Percentiles rank a stretch among this genome's conserved stretches.
These are phyloP conservation scores for Mionectes olivaceus DNA, from an alignment of 2,797 vertebrate genomes.

Conservation along the genomic window DNA sequence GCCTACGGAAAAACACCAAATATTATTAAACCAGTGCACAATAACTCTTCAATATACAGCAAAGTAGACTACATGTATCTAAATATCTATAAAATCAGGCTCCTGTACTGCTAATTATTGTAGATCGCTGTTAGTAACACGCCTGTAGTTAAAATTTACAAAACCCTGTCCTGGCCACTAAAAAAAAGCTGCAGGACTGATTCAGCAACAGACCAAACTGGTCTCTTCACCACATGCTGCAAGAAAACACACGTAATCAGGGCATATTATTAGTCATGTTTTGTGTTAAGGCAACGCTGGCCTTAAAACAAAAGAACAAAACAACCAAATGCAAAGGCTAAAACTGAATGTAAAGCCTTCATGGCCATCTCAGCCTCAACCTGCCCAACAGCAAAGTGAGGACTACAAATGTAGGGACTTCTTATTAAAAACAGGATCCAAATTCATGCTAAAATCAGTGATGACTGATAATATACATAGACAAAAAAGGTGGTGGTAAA, in stretches of 20 bases:
- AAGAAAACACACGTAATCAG: slow-evolving; percentile 21
- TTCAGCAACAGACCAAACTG: slow-evolving; percentile 65
- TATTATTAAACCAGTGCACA: neutral
- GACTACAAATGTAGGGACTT: neutral
- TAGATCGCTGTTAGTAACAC: slow-evolving; percentile 5
- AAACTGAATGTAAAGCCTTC: neutral
- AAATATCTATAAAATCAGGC: neutral
- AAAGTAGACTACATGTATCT: neutral
- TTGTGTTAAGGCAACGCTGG: neutral
- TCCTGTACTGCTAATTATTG: neutral
- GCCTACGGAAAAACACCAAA: slow-evolving; percentile 80
- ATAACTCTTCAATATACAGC: neutral
- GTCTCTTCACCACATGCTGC: slow-evolving; percentile 21
- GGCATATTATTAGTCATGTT: slow-evolving; percentile 41
- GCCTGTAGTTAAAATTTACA: neutral
- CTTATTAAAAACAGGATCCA: neutral
- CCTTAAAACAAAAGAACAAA: slow-evolving; percentile 29
- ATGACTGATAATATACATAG: neutral
- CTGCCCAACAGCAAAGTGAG: neutral
- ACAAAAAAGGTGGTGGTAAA: neutral
- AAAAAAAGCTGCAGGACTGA: slow-evolving; percentile 4
- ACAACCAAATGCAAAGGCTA: slow-evolving; percentile 25
- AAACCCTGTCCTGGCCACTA: neutral
- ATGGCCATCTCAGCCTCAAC: neutral
- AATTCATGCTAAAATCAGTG: neutral